These are phyloP conservation scores for Sarcophaga caerulescens DNA, from an alignment of 2,888 invertebrate species.

Conservation along the genomic window DNA sequence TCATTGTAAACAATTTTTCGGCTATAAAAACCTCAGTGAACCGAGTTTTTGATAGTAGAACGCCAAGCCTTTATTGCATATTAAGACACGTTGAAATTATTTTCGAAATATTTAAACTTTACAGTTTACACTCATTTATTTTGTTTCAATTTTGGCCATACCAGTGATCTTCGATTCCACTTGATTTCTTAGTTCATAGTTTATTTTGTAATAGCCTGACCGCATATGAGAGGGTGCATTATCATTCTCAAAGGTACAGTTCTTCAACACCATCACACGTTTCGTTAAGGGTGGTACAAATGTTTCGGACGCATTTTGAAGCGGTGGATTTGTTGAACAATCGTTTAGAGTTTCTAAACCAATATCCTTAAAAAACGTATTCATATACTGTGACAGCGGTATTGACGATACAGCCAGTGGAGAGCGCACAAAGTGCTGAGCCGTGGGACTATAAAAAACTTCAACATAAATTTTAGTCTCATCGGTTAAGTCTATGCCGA, in stretches of 20 bases:
- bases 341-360: background rate
- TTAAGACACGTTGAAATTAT: too few relatives aligned
- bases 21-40: too few relatives aligned
- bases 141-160: too few relatives aligned
- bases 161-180: background rate
- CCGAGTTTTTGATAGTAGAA: too few relatives aligned
- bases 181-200: background rate
- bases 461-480: background rate
- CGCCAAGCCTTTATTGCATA: too few relatives aligned
- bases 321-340: slow-evolving; percentile 22
- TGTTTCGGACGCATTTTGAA: background rate
- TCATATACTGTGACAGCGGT: background rate
- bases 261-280: background rate
- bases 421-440: background rate
- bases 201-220: slow-evolving; percentile 16
- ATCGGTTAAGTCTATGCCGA: background rate
- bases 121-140: too few relatives aligned
- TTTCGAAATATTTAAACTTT: too few relatives aligned
- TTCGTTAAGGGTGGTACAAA: slow-evolving; percentile 24
- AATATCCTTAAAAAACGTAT: background rate
- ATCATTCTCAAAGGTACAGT: slow-evolving; percentile 7
- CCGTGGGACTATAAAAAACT: background rate
- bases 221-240: background rate
- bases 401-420: background rate
- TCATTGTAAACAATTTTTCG: too few relatives aligned